Conservation (phyloP, 2,797 vertebrate species). For the Benthosema pterotum region DNA sequence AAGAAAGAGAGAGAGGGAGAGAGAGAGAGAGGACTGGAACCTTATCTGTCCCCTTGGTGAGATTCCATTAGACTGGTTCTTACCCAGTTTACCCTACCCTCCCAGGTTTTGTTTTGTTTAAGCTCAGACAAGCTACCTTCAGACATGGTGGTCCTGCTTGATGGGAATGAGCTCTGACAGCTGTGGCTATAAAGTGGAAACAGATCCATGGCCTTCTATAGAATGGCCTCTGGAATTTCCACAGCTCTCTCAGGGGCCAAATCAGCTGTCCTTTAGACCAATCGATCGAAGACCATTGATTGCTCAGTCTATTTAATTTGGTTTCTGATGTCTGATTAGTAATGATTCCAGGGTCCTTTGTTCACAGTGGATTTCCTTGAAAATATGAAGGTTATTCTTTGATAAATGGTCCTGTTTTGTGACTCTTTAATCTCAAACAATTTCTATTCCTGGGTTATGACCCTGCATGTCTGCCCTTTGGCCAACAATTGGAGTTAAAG, state of each 20-base stretch:
- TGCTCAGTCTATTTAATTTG: conserved; percentile 65
- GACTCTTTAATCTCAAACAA: conserved; percentile 49
- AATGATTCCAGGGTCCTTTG: conserved; percentile 75
- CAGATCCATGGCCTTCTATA: conserved; percentile 62
- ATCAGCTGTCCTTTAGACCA: conserved; percentile 74
- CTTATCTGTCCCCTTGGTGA: conserved; percentile 56
- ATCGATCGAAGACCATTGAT: conserved; percentile 78
- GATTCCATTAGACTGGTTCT: conserved; percentile 67
- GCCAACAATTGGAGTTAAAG: conserved; percentile 49
- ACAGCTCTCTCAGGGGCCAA: conserved; percentile 63
- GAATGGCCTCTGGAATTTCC: conserved; percentile 69
- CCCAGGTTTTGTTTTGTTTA: conserved; percentile 68
- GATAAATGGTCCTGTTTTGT: conserved; percentile 46
- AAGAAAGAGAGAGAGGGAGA: conserved; percentile 15
- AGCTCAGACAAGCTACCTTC: conserved; percentile 63
- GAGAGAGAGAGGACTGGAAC: conserved; percentile 28
- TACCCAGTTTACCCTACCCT: conserved; percentile 53
- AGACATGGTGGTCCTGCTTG: conserved; percentile 61
- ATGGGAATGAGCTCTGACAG: conserved; percentile 74
- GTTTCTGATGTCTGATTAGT: conserved; percentile 72
- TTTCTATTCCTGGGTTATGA: conserved; percentile 56
- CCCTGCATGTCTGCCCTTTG: conserved; percentile 40
- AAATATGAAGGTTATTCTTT: conserved; percentile 38
- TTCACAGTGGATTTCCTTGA: conserved; percentile 48
- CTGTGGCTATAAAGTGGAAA: conserved; percentile 71